Base-by-base conservation (phyloP, 1,140 invertebrate species). In the Streblospio benedicti region DNA sequence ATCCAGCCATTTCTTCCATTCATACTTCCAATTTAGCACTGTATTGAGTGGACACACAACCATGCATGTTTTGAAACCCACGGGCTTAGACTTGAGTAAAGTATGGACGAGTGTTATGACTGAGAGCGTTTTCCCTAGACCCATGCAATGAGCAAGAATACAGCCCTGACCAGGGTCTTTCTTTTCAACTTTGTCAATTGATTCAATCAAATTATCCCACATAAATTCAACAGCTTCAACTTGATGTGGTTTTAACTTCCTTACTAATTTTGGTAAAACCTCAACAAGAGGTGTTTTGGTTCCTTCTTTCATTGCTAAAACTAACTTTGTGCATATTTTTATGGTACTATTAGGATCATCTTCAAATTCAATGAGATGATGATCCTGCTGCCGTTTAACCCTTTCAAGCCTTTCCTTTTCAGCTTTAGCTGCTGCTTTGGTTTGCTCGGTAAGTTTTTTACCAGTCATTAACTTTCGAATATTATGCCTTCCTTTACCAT, bases 131-230 rank as follows among this genome's bases (percentile, higher is more conserved):
- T 99, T 99, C 18, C 96, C 96, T 20, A 99, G 81, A 1, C 96
- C 96, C 96, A 99, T 99, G 23, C 92, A 96, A 80, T 99, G 96
- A 5, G 96, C 95, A 25, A 99, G 80, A 67, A 99, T 97, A 73
- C 91, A 93, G 27, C 81, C 81, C 0, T 87, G 87, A 9, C 90
- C 85, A 27, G 67, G 57, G 12, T 83, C 81, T 35, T 84, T 84
- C n/a, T n/a, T 18, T 72, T 91, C 85, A 1, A 86, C 79, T 35
- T 85, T 81, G 65, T 91, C 85, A 0, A 96, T 67, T 18, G 89
- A 90, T 74, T 98, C 95, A 69, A 92, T 91, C 68, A 90, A 90
- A 32, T 87, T 87, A 71, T 97, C 87, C 88, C 91, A 99, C 87
- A 99, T 91, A 71, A 99, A 99, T 75, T 93, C 90, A 0, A 98